phyloP scores from a whole-genome alignment of 2,113 vertebrate species.

The Urocolius indicus region DNA sequence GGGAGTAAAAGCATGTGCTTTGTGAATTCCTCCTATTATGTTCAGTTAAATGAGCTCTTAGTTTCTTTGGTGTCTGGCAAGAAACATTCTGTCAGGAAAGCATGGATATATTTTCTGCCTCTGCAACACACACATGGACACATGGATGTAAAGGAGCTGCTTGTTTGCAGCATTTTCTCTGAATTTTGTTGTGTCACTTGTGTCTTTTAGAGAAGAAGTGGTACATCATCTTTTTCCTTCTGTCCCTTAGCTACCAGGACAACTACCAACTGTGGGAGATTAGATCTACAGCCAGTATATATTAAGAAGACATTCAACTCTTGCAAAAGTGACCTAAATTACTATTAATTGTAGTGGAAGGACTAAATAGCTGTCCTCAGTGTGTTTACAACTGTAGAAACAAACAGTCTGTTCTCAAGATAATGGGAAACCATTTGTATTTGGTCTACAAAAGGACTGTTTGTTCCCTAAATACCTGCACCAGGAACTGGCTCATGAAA shows the following conservation, averaged over 20 bases:
- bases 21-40: constrained; percentile 28
- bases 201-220: background rate
- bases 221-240: background rate
- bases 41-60: constrained; percentile 36
- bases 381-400: constrained; percentile 59
- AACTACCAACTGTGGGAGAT: background rate
- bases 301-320: background rate
- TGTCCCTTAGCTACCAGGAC: background rate
- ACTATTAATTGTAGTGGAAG: constrained; percentile 50
- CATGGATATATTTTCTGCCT: constrained; percentile 15
- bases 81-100: constrained; percentile 31
- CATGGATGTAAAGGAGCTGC: background rate
- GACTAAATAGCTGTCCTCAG: constrained; percentile 8
- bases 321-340: constrained; percentile 58
- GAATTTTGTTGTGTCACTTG: background rate
- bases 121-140: background rate
- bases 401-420: constrained; percentile 70
- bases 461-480: constrained; percentile 67
- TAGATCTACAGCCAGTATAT: background rate
- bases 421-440: constrained; percentile 61
- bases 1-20: background rate
- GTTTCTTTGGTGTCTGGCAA: constrained; percentile 32
- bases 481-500: background rate
- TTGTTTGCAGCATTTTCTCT: background rate
- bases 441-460: constrained; percentile 67